Evolutionary conservation across 1,140 invertebrate genomes (phyloP).

Genomic region (Ridgeia piscesae): DNA sequence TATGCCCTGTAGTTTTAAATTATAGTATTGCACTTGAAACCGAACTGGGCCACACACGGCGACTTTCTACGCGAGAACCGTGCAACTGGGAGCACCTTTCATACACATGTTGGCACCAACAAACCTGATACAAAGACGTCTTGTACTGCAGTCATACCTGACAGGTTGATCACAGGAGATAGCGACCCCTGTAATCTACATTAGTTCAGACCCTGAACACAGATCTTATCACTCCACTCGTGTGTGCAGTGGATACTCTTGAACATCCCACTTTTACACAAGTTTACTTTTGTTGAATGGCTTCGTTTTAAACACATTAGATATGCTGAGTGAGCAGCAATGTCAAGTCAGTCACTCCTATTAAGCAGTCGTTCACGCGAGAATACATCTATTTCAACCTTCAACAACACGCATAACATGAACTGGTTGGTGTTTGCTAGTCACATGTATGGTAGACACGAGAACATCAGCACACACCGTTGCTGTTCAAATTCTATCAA

Average conservation of each 20-base stretch:
- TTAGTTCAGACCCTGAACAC: background rate
- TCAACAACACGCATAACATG: too few species aligned
- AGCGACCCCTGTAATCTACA: background rate
- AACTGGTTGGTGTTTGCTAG: too few species aligned
- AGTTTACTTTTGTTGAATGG: background rate
- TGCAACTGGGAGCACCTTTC: background rate
- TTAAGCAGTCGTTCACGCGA: too few species aligned
- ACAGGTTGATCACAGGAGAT: background rate
- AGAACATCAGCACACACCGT: too few species aligned
- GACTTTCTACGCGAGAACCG: background rate
- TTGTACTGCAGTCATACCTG: background rate
- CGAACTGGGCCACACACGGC: background rate
- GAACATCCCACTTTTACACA: background rate
- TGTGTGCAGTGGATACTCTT: background rate
- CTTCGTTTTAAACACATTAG: background rate
- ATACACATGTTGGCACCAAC: background rate
- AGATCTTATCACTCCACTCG: background rate
- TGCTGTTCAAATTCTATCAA: too few species aligned
- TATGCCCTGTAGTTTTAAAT: background rate
- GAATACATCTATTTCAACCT: too few species aligned
- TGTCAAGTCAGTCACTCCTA: too few species aligned
- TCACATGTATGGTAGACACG: too few species aligned
- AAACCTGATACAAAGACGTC: background rate
- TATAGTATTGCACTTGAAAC: background rate
- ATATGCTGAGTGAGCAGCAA: too few species aligned